phyloP scores from a whole-genome alignment of 2,888 invertebrate species.

The Epirrhoe tristata region DNA sequence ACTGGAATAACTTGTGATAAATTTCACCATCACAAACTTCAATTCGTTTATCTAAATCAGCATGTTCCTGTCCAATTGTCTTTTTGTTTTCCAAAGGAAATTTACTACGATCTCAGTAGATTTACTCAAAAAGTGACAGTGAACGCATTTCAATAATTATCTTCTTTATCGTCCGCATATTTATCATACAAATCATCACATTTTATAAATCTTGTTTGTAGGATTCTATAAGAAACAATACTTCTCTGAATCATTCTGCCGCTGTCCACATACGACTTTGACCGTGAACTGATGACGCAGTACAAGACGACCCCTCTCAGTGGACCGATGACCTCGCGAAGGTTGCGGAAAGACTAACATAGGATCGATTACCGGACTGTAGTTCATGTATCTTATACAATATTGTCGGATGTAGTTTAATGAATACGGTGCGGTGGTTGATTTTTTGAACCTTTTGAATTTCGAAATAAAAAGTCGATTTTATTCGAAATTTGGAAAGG shows the following conservation, averaged over 20 bases:
- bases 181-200: no score
- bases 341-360: slow-evolving; percentile 23
- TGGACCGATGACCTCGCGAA: slow-evolving; percentile 29
- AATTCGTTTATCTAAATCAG: no score
- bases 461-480: no score
- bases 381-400: background rate
- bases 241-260: background rate
- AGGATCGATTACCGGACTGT: slow-evolving; percentile 2
- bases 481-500: no score
- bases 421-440: background rate
- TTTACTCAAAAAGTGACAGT: no score
- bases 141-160: no score
- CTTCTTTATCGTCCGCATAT: no score
- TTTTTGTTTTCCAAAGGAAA: no score
- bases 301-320: slow-evolving; percentile 12
- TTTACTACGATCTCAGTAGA: no score
- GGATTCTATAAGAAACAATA: background rate
- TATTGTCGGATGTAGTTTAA: background rate
- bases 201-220: background rate
- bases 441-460: background rate
- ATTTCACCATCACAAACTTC: no score
- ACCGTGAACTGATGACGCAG: slow-evolving; percentile 32
- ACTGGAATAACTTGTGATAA: no score
- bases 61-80: no score
- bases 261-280: slow-evolving; percentile 16